Conservation (phyloP, 2,888 invertebrate species). For the Xestia c-nigrum region DNA sequence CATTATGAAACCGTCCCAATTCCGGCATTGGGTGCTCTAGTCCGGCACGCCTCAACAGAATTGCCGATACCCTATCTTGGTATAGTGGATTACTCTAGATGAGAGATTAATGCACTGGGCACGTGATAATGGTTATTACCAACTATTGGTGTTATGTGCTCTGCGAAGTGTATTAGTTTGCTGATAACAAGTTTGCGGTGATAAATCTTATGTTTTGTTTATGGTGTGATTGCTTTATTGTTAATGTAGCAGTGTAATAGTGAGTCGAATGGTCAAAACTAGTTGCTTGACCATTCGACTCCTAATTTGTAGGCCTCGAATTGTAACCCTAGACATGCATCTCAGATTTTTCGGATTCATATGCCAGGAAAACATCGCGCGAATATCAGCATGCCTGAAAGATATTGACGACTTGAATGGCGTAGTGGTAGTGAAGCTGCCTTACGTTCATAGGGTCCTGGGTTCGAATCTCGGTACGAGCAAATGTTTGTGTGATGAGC, state of each 20-base stretch:
- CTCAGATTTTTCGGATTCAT: no score
- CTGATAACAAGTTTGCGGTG: conserved; percentile 51
- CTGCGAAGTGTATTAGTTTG: conserved; percentile 54
- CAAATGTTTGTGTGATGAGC: no score
- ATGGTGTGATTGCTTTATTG: conserved; percentile 8
- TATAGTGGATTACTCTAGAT: conserved; percentile 71
- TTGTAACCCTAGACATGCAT: no score
- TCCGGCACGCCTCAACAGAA: conserved; percentile 73
- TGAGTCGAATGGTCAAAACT: no score
- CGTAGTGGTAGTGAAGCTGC: no score
- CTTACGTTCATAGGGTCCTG: no score
- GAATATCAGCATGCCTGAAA: no score
- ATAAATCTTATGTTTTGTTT: conserved; percentile 41
- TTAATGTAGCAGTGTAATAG: background rate
- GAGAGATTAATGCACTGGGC: conserved; percentile 69
- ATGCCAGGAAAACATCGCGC: no score
- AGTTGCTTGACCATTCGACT: no score
- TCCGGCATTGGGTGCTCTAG: conserved; percentile 45
- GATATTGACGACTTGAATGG: no score
- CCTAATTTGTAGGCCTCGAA: no score
- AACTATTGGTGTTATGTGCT: conserved; percentile 63
- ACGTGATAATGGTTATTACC: conserved; percentile 71
- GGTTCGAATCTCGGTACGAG: no score
- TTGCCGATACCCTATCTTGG: conserved; percentile 71
- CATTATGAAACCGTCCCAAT: conserved; percentile 65